Evolutionary conservation across 92 coral and sea anemone genomes (phyloP), one percentile per base, ranked within the genome.

Genomic region (Paragorgia papillata): DNA sequence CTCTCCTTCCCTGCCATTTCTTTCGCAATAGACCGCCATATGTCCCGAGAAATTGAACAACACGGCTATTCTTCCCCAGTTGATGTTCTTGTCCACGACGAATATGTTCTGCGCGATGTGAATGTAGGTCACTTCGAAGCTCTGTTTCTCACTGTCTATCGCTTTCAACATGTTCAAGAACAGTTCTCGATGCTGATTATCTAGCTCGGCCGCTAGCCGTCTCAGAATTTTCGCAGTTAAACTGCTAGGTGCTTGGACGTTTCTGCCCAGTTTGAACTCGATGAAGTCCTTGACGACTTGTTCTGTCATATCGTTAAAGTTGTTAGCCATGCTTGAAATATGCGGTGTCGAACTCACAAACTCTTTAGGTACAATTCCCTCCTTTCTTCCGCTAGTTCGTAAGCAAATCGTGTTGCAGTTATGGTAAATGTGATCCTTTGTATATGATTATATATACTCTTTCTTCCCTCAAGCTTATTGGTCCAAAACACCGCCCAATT

Each of bases 51-150:
- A 83, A 24, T 95, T 88, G 81, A 79, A 88, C 30, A 94, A 70
- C 30, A 85, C 95, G 21, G 88, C 98, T 1, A 94, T 87, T 19
- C 98, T 68, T 37, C 98, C 98, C 98, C 98, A 94, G 82, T 94
- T 94, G 46, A 94, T 85, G 31, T 53, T 50, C 41, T 87, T 89
- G 14, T 88, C 89, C n/a, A n/a, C n/a, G 3, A 77, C 64, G 59
- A 91, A 81, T 27, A 91, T 88, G 51, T 87, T 94, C 62, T 94
- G 90, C 1, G 94, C 98, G 13, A 91, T 85, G 18, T 82, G 76
- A 24, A 63, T 54, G 51, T 82, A 94, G 21, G 82, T 69, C 3
- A 75, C 89, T 26, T 55, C 51, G 37, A 18, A 22, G 29, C 76
- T 85, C 2, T 88, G 53, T 35, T 80, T 82, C 40, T 82, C 84